These are phyloP conservation scores for Chloroclysta siterata DNA, from an alignment of 2,888 invertebrate species.

Conservation along the genomic window DNA sequence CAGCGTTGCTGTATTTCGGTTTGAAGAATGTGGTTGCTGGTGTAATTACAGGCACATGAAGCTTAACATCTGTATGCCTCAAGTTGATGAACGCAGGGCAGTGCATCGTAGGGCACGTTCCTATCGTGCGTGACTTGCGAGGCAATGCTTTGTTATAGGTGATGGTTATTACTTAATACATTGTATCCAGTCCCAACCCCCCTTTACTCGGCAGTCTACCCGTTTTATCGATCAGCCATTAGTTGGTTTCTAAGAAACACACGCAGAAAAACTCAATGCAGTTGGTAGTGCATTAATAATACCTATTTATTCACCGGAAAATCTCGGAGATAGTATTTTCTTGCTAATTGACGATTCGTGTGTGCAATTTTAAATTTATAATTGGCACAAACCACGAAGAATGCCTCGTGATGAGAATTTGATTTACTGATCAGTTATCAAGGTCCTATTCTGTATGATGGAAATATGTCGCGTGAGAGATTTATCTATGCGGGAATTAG, in stretches of 20 bases:
- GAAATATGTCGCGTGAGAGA: background rate
- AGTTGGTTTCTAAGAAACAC: constrained; percentile 41
- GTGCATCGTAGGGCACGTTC: no score
- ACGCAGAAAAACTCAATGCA: constrained; percentile 36
- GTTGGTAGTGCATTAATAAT: constrained; percentile 48
- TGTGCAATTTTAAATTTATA: constrained; percentile 49
- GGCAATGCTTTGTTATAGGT: no score
- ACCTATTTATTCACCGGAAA: constrained; percentile 64
- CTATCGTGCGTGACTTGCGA: no score
- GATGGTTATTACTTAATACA: no score
- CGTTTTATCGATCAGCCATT: constrained; percentile 34
- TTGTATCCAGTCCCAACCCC: no score
- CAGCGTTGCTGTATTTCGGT: no score
- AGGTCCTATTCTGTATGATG: constrained; percentile 12
- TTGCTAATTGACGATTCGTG: constrained; percentile 55
- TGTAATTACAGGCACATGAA: no score
- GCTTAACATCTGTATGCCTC: no score
- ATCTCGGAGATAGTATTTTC: constrained; percentile 61
- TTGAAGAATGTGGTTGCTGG: no score
- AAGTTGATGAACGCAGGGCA: no score
- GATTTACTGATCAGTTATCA: constrained; percentile 28
- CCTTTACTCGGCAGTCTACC: constrained; percentile 8
- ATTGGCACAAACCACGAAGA: constrained; percentile 41
- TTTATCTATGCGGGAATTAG: no score
- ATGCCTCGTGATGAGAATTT: constrained; percentile 37